Base-by-base conservation (phyloP, 2,888 invertebrate species). In the Andrena dorsata region DNA sequence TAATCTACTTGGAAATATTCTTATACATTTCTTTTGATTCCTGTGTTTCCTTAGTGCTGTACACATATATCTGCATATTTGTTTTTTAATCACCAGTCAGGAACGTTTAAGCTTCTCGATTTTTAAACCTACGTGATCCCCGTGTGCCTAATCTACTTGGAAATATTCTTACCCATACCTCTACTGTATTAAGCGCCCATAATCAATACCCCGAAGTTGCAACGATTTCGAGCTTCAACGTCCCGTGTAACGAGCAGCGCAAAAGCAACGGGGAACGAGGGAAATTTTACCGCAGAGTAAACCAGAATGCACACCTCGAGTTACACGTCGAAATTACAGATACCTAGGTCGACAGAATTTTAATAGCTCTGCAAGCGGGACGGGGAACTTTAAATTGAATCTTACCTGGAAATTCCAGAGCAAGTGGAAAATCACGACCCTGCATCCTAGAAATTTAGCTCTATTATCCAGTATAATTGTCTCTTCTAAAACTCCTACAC, bases 361-460 rank as follows among this genome's bases (percentile, higher is more conserved):
- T 20, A 28, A 51, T 28, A 66, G 51, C 26, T 73, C 32, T 53
- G 51, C 32, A 8, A 73, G 49, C 7, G 51, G 53, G 35, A 16
- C 26, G 20, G 8, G 20, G 8, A 73, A 68, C 28, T 73, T 56
- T 68, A 68, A 69, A 74, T 58, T 58, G 53, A 74, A 74, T 20
- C 35, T 56, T 41, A 35, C 32, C 30, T 23, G 16, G 23, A 16
- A 16, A 69, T 41, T 23, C 16, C 16, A 2, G 30, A 47, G 10
- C 1, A 10, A 30, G 20, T 69, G 10, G 6, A 30, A 58, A 58
- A 47, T 13, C 16, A 1, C n/a, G 16, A 13, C 26, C 10, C 8
- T 10, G 1, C 10, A 4, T 26, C n/a, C 30, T 26, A 26, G n/a
- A 56, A 2, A 41, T 72, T 10, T 0, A 10, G 13, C 1, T 32